phyloP scores from a whole-genome alignment of 2,113 vertebrate species.

The Stomatorhinus ivindoensis region DNA sequence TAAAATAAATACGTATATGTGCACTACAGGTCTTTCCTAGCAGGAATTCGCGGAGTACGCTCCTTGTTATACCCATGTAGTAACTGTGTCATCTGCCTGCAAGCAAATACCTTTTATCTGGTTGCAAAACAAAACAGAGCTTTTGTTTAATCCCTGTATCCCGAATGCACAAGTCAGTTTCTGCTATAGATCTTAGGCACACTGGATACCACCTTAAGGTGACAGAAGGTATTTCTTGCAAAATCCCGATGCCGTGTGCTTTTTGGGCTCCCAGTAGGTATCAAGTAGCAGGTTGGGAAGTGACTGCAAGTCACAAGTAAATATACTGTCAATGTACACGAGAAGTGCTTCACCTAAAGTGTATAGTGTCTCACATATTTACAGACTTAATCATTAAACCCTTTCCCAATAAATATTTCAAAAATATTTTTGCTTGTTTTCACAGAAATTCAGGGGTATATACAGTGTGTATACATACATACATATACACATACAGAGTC shows the following conservation, averaged over 20 bases:
- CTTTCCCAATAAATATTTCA: neutral
- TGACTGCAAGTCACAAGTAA: neutral
- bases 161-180: neutral
- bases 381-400: neutral
- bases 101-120: slow-evolving; percentile 8
- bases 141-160: neutral
- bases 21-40: neutral
- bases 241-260: neutral
- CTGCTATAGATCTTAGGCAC: neutral
- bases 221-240: neutral
- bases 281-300: neutral
- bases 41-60: neutral
- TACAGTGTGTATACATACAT: neutral
- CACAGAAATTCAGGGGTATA: neutral
- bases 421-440: neutral
- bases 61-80: neutral
- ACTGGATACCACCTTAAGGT: neutral
- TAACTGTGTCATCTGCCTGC: neutral
- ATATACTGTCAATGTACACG: neutral
- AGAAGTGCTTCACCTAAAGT: neutral
- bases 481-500: neutral
- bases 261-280: neutral
- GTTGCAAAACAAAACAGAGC: neutral
- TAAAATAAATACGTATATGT: neutral
- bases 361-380: neutral